Percentiles rank a stretch among this genome's conserved stretches.
These are phyloP conservation scores for Myotis lucifugus DNA, from an alignment of 2,113 vertebrate species.

Conservation along the genomic window DNA sequence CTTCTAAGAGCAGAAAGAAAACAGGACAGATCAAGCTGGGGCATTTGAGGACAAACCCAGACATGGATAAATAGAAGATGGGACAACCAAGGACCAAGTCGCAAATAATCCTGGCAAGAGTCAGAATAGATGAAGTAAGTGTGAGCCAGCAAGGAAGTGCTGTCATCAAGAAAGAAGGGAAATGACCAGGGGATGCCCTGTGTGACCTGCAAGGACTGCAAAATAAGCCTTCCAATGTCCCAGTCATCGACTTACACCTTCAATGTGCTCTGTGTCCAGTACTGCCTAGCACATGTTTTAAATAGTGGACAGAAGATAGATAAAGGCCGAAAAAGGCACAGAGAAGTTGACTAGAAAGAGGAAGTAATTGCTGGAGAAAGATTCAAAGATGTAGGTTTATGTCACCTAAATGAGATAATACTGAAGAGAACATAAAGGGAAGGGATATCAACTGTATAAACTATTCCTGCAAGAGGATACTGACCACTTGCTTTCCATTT, in stretches of 20 bases:
- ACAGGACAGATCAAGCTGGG: background rate
- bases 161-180: background rate
- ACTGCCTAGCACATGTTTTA: background rate
- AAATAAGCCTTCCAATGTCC: background rate
- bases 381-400: background rate
- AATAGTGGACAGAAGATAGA: slow-evolving; percentile 28
- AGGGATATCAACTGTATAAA: background rate
- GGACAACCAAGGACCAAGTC: background rate
- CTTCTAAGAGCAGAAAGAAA: background rate
- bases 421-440: background rate
- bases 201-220: background rate
- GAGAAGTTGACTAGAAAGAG: slow-evolving; percentile 7
- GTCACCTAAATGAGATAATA: background rate
- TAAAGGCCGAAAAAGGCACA: background rate
- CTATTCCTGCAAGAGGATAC: background rate
- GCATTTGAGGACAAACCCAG: slow-evolving; percentile 7
- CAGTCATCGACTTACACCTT: background rate
- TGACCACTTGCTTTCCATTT: background rate
- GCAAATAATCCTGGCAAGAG: slow-evolving; percentile 2
- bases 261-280: background rate
- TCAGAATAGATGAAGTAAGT: background rate
- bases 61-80: background rate
- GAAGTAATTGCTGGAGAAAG: slow-evolving; percentile 9
- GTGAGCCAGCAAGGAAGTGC: background rate
- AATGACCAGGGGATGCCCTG: background rate